Evolutionary conservation across 2,888 invertebrate species (phyloP).

Genomic region (Ophion costatus): DNA sequence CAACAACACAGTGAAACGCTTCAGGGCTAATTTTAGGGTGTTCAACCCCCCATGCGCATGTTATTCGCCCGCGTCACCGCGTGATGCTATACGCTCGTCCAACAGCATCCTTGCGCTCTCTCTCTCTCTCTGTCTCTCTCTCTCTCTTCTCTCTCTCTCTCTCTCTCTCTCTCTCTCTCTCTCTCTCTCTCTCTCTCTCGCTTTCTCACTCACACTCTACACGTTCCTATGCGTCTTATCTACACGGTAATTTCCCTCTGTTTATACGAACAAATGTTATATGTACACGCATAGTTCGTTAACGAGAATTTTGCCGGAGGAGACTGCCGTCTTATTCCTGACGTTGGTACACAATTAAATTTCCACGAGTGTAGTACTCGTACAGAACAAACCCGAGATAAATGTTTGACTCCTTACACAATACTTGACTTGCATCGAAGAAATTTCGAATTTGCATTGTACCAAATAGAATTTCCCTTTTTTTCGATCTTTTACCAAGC

Average conservation of each 20-base stretch:
- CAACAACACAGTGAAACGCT: constrained; percentile 69
- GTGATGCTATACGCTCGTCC: constrained; percentile 51
- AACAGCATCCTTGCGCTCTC: constrained; percentile 44
- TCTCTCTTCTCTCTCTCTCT: neutral
- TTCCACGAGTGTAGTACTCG: neutral
- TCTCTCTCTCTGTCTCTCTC: constrained; percentile 57
- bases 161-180: constrained; percentile 62
- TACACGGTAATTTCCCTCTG: constrained; percentile 36
- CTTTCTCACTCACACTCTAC: constrained; percentile 30
- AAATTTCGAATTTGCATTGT: too few species aligned
- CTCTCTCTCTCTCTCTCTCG: constrained; percentile 56
- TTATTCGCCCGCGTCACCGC: constrained; percentile 61
- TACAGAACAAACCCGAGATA: too few species aligned
- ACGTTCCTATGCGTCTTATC: constrained; percentile 37
- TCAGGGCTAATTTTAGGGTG: constrained; percentile 83
- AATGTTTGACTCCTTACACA: neutral
- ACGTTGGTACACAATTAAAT: neutral
- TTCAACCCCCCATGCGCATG: constrained; percentile 75
- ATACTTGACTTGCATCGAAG: too few species aligned
- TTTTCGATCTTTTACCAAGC: too few species aligned
- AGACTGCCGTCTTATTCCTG: constrained; percentile 15
- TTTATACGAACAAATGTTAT: constrained; percentile 35
- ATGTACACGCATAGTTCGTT: constrained; percentile 10
- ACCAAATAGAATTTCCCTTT: too few species aligned
- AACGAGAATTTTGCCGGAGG: constrained; percentile 43